Conservation (phyloP, 2,888 invertebrate species). For the Pseudococcus viburni region DNA sequence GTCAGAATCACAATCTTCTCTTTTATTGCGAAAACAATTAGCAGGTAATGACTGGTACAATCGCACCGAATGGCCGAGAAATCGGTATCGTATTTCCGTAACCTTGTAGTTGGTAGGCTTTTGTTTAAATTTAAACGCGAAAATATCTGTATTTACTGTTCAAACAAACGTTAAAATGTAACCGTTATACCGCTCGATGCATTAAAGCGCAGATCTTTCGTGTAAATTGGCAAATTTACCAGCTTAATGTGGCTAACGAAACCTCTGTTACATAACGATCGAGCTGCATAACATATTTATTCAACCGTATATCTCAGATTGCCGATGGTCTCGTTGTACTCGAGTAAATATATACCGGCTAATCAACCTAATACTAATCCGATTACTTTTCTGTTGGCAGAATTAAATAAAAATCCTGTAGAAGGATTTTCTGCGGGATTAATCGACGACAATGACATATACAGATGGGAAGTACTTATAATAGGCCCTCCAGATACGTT, state of each 20-base stretch:
- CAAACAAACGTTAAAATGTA: no score
- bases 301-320: not conserved
- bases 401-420: constrained; percentile 98
- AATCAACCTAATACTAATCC: constrained; percentile 38
- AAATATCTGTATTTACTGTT: constrained; percentile 41
- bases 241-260: not conserved
- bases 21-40: constrained; percentile 94
- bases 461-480: constrained; percentile 99
- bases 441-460: constrained; percentile 99
- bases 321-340: not conserved
- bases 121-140: constrained; percentile 39
- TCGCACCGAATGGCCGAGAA: not conserved
- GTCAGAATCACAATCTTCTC: constrained; percentile 96
- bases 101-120: constrained; percentile 57
- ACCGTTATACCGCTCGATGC: not conserved
- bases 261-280: constrained; percentile 2
- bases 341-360: constrained; percentile 3
- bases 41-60: constrained; percentile 79
- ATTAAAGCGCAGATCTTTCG: not conserved
- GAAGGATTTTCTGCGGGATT: constrained; percentile 99
- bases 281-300: constrained; percentile 9
- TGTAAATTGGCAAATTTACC: not conserved
- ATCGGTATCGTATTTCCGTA: constrained; percentile 57
- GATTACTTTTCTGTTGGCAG: constrained; percentile 76
- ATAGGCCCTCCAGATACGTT: constrained; percentile 99